Conservation (phyloP, 2,888 invertebrate genomes). For the Cerastoderma edule region DNA sequence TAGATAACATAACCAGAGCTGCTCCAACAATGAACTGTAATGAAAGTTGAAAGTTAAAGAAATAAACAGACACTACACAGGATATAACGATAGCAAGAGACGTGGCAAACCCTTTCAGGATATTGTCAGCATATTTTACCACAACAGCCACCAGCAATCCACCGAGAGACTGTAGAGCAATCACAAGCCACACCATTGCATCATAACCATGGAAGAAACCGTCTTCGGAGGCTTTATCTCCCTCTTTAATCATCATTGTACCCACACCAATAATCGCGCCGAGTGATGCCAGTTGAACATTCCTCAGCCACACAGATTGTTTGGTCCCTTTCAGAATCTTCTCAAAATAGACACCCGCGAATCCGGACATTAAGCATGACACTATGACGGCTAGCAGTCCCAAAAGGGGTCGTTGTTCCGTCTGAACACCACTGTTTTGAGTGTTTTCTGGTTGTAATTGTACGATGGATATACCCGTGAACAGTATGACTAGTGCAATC, state of each 20-base stretch:
- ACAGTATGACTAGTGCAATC: slow-evolving; percentile 84
- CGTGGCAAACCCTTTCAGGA: slow-evolving; percentile 96
- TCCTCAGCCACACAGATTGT: slow-evolving; percentile 96
- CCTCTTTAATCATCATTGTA: slow-evolving; percentile 88
- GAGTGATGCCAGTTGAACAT: slow-evolving; percentile 96
- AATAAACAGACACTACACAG: slow-evolving; percentile 95
- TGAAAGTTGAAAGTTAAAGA: slow-evolving; percentile 95
- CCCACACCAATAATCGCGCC: slow-evolving; percentile 94
- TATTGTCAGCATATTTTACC: slow-evolving; percentile 99
- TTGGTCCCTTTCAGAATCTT: slow-evolving; percentile 95
- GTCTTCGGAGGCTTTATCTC: slow-evolving; percentile 81
- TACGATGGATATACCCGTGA: slow-evolving; percentile 84
- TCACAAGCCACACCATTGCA: slow-evolving; percentile 89
- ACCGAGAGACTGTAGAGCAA: slow-evolving; percentile 94
- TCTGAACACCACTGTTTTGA: neutral
- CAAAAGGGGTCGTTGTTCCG: slow-evolving; percentile 72
- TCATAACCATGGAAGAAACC: slow-evolving; percentile 90
- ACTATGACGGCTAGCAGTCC: slow-evolving; percentile 80
- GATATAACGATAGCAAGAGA: slow-evolving; percentile 98
- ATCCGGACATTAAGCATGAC: slow-evolving; percentile 94
- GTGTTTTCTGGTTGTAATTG: slow-evolving; percentile 81
- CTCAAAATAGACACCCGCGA: slow-evolving; percentile 99
- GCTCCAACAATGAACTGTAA: slow-evolving; percentile 94
- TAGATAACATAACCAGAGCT: slow-evolving; percentile 94
- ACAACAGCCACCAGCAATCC: slow-evolving; percentile 98